A percentile compares a stretch with the other conserved stretches of the same genome.
These are phyloP conservation scores for Magallana gigas DNA, from an alignment of 1,140 invertebrate species.

Conservation along the genomic window DNA sequence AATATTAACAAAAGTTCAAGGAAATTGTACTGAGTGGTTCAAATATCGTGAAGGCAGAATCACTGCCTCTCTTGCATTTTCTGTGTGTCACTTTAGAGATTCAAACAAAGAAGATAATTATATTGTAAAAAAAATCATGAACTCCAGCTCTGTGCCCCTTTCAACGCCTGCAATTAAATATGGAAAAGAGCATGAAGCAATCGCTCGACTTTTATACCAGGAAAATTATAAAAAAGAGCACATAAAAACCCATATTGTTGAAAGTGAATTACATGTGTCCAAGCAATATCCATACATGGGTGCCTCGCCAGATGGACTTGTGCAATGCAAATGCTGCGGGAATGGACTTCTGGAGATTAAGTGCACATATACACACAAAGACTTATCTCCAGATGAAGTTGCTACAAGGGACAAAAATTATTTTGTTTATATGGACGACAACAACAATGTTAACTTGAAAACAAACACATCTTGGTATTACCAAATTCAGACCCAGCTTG, in stretches of 20 bases:
- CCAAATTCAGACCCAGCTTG: too few relatives aligned
- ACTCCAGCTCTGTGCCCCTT: not conserved
- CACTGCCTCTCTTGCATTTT: constrained; percentile 27
- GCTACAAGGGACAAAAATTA: not conserved
- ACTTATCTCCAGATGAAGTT: not conserved
- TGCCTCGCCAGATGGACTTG: constrained; percentile 23
- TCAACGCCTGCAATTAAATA: constrained; percentile 15
- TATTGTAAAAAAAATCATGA: not conserved
- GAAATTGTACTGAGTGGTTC: not conserved
- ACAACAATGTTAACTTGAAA: not conserved
- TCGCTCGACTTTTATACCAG: not conserved
- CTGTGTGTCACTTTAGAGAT: constrained; percentile 4
- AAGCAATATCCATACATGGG: constrained; percentile 23
- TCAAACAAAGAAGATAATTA: constrained; percentile 9
- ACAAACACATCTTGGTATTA: not conserved
- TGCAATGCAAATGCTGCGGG: constrained; percentile 39
- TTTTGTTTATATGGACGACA: constrained; percentile 8
- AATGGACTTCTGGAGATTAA: constrained; percentile 12
- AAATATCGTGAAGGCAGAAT: constrained; percentile 8
- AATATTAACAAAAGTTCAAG: not conserved
- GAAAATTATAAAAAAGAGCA: constrained; percentile 32
- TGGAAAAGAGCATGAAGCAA: constrained; percentile 28
- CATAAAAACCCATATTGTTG: constrained; percentile 5
- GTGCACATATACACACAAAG: constrained; percentile 18
- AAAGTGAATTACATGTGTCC: constrained; percentile 12